Percentiles rank a stretch among this genome's conserved stretches.
These are phyloP conservation scores for Scrobipalpa costella DNA, from an alignment of 2,888 invertebrate species.

Conservation along the genomic window DNA sequence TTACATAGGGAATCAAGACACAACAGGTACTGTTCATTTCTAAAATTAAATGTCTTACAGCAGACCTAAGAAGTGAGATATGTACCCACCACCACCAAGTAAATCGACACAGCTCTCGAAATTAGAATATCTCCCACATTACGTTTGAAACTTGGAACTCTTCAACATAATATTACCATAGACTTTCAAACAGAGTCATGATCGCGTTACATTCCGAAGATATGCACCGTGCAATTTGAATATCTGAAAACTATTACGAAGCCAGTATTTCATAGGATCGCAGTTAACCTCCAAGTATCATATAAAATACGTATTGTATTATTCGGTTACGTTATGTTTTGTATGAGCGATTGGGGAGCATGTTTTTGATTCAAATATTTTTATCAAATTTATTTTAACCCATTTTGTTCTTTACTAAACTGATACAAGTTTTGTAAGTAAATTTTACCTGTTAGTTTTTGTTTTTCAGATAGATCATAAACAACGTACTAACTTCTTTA, in stretches of 20 bases:
- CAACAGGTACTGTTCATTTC: too few species aligned
- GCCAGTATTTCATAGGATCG: constrained; percentile 18
- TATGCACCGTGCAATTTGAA: constrained; percentile 21
- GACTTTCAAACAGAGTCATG: constrained; percentile 12
- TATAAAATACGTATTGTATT: constrained; percentile 29
- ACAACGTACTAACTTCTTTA: too few species aligned
- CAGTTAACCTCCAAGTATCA: constrained; percentile 28
- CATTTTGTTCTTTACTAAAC: too few species aligned
- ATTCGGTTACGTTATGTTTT: constrained; percentile 24
- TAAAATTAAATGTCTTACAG: not conserved
- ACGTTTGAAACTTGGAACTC: not conserved
- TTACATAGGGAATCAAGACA: too few species aligned
- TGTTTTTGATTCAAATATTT: not conserved
- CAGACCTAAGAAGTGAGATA: too few species aligned
- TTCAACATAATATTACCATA: constrained; percentile 16
- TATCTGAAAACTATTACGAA: constrained; percentile 24
- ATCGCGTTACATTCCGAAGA: constrained; percentile 15
- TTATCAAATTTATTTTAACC: too few species aligned
- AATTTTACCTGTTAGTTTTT: too few species aligned
- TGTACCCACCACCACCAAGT: not conserved
- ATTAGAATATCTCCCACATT: not conserved
- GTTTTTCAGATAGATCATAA: too few species aligned
- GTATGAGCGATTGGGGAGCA: not conserved
- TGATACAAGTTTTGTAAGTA: too few species aligned
- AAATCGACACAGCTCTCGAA: not conserved